Conservation (phyloP, 2,888 invertebrate species). For the Acanthococcus lagerstroemiae region DNA sequence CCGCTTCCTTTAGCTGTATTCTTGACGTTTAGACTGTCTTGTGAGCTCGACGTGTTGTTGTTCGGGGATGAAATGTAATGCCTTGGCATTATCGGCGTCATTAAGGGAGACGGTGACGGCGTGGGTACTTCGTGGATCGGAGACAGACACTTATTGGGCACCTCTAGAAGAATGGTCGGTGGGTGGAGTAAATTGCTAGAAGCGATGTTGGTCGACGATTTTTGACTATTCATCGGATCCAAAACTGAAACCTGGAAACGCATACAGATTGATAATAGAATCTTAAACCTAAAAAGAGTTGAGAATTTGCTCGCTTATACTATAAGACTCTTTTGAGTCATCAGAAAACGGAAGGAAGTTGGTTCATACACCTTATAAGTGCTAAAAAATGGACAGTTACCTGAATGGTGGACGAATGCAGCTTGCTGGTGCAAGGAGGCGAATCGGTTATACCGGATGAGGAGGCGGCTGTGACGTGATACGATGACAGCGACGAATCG, state of each 20-base stretch:
- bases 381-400: too few species aligned
- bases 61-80: constrained; percentile 2
- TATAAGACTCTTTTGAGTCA: too few species aligned
- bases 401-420: constrained; percentile 20
- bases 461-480: constrained; percentile 46
- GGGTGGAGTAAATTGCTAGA: constrained; percentile 55
- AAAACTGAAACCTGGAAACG: constrained; percentile 53
- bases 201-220: constrained; percentile 43
- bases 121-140: constrained; percentile 65
- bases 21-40: constrained; percentile 10
- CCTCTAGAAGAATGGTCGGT: constrained; percentile 65
- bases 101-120: constrained; percentile 50
- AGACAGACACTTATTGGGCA: constrained; percentile 68
- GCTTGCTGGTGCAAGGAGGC: constrained; percentile 42
- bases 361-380: too few species aligned
- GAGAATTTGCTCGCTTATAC: too few species aligned
- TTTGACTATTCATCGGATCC: constrained; percentile 58
- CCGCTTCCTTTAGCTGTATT: neutral
- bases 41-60: constrained; percentile 13
- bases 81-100: constrained; percentile 53
- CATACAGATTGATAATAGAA: neutral
- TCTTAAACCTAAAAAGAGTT: too few species aligned
- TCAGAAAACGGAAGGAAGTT: too few species aligned
- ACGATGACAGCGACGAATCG: constrained; percentile 40
- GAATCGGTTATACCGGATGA: constrained; percentile 53